These are phyloP conservation scores for Aplysina aerophoba DNA, from an alignment of 37 sponge, comb jelly and placozoan genomes.

Conservation along the genomic window DNA sequence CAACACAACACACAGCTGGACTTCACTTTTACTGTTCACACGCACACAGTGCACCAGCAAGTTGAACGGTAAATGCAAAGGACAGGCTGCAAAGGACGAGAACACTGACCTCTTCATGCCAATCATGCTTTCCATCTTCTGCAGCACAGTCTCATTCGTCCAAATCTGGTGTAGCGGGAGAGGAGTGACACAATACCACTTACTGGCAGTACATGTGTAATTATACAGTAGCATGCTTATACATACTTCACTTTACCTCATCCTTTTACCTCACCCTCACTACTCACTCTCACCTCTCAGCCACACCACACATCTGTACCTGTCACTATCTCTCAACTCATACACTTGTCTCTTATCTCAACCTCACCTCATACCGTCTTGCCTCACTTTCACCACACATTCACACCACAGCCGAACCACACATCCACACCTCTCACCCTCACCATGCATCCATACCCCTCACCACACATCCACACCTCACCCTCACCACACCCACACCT, in stretches of 20 bases:
- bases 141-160: neutral
- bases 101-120: neutral
- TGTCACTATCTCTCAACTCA: neutral
- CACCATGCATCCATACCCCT: neutral
- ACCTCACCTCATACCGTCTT: too few relatives aligned
- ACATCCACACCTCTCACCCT: too few relatives aligned
- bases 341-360: neutral
- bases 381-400: neutral
- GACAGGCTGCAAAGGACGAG: too few relatives aligned
- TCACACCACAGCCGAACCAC: too few relatives aligned
- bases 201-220: neutral
- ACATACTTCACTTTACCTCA: neutral
- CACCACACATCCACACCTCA: slow-evolving; percentile 7
- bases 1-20: too few relatives aligned
- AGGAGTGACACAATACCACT: neutral
- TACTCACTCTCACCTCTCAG: neutral
- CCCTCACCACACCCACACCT: slow-evolving; percentile 46
- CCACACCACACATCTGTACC: too few relatives aligned
- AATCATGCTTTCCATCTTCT: neutral
- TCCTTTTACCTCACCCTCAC: neutral
- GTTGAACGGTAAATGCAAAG: too few relatives aligned
- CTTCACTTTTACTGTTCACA: too few relatives aligned
- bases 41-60: too few relatives aligned
- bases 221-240: neutral
- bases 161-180: neutral